A percentile compares a stretch with the other conserved stretches of the same genome.
These are phyloP conservation scores for Drosophila melanica DNA, from an alignment of 1,140 invertebrate species.

Conservation along the genomic window DNA sequence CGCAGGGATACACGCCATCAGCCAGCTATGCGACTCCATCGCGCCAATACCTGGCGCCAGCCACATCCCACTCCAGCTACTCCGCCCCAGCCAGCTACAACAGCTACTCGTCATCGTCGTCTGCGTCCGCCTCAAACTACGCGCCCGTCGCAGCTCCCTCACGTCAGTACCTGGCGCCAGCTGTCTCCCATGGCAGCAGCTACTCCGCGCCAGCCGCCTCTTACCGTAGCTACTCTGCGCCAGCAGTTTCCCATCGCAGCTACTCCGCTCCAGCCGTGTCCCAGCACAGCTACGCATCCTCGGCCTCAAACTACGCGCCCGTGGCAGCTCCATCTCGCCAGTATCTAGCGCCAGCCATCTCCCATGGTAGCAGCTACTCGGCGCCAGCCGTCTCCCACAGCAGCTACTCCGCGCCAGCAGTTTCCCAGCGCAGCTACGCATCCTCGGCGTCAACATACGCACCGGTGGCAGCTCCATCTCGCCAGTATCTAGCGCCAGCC, in stretches of 20 bases:
- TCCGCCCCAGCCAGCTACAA: constrained; percentile 5
- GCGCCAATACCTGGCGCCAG: constrained; percentile 31
- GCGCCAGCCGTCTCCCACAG: not conserved
- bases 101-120: constrained; percentile 12
- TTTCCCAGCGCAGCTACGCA: constrained; percentile 30
- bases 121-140: not conserved
- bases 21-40: constrained; percentile 37
- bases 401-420: constrained; percentile 8
- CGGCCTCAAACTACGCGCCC: not conserved
- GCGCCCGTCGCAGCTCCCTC: constrained; percentile 14
- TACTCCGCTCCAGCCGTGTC: constrained; percentile 9
- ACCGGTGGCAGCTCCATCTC: constrained; percentile 12
- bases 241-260: not conserved
- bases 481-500: constrained; percentile 28
- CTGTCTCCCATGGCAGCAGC: constrained; percentile 24
- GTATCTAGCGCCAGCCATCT: constrained; percentile 22
- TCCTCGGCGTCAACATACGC: not conserved
- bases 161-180: constrained; percentile 26
- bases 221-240: not conserved
- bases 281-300: constrained; percentile 26
- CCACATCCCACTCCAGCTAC: constrained; percentile 18
- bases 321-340: constrained; percentile 19
- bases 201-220: constrained; percentile 28
- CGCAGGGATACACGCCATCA: constrained; percentile 27
- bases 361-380: constrained; percentile 1